Evolutionary conservation across 2,888 invertebrate species (phyloP).

Genomic region (Anthrax anthrax): DNA sequence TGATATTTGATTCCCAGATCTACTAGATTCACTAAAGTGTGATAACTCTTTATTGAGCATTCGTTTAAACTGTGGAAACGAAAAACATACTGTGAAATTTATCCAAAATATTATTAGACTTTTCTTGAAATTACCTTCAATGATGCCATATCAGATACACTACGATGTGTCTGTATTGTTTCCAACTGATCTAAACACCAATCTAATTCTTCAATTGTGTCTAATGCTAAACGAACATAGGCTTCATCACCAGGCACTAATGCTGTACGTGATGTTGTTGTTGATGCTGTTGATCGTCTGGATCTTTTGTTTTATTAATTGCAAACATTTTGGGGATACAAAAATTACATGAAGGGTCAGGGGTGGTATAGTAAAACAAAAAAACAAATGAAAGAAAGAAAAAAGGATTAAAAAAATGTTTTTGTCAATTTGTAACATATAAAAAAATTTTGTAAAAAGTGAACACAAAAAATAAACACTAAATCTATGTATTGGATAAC

Average conservation of each 20-base stretch:
- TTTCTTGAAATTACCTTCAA: slow-evolving; percentile 66
- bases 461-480: no score
- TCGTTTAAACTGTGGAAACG: slow-evolving; percentile 78
- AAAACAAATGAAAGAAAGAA: not conserved
- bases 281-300: slow-evolving; percentile 34
- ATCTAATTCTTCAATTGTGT: slow-evolving; percentile 97
- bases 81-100: slow-evolving; percentile 1
- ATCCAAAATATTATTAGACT: slow-evolving; percentile 1
- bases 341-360: not conserved
- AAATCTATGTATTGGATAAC: no score
- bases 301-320: slow-evolving; percentile 26
- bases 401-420: no score
- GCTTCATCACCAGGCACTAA: slow-evolving; percentile 54
- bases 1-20: slow-evolving; percentile 98
- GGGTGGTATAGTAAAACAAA: no score
- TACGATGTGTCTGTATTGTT: slow-evolving; percentile 98
- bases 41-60: slow-evolving; percentile 99
- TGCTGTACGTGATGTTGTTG: slow-evolving; percentile 35
- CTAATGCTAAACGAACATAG: slow-evolving; percentile 85
- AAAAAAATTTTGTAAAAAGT: no score
- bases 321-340: not conserved
- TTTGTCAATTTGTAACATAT: no score
- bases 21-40: slow-evolving; percentile 98
- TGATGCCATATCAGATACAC: slow-evolving; percentile 99
- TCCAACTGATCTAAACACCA: slow-evolving; percentile 99